Conservation (phyloP, 1,140 invertebrate species). For the Drosophila nigrodunni region DNA sequence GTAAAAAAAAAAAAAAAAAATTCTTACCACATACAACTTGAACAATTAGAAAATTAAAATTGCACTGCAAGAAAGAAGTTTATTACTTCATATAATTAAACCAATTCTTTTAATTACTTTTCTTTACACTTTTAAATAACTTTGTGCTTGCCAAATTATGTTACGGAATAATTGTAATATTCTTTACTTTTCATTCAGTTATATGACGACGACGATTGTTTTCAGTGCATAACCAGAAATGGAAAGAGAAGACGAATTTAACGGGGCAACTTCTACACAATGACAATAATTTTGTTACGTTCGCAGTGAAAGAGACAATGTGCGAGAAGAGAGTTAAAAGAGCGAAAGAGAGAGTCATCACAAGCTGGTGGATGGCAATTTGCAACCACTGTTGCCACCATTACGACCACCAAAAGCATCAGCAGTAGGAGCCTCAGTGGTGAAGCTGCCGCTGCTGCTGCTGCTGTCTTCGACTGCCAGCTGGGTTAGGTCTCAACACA, state of each 20-base stretch:
- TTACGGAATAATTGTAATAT: too few species aligned
- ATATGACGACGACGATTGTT: constrained; percentile 22
- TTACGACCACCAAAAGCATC: constrained; percentile 41
- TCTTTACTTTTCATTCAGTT: too few species aligned
- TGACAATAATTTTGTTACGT: constrained; percentile 68
- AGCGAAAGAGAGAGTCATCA: not conserved
- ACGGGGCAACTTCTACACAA: constrained; percentile 51
- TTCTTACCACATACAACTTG: constrained; percentile 54
- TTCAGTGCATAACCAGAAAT: constrained; percentile 30
- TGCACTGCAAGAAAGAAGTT: constrained; percentile 43
- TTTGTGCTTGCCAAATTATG: not conserved
- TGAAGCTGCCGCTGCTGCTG: not conserved
- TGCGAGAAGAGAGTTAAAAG: not conserved
- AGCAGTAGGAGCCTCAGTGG: constrained; percentile 18
- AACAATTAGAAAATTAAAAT: constrained; percentile 78
- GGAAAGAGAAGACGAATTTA: constrained; percentile 29
- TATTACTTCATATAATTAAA: not conserved
- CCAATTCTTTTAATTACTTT: not conserved
- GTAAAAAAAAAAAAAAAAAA: constrained; percentile 22
- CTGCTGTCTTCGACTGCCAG: constrained; percentile 41
- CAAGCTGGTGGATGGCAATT: constrained; percentile 70
- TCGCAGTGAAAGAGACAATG: not conserved
- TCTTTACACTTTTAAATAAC: not conserved
- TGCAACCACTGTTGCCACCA: constrained; percentile 58
- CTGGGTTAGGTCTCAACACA: constrained; percentile 55